Evolutionary conservation across 2,113 vertebrate genomes (phyloP), one percentile per base, ranked within the genome.

Genomic region (Cyphomyrus discorhynchus): DNA sequence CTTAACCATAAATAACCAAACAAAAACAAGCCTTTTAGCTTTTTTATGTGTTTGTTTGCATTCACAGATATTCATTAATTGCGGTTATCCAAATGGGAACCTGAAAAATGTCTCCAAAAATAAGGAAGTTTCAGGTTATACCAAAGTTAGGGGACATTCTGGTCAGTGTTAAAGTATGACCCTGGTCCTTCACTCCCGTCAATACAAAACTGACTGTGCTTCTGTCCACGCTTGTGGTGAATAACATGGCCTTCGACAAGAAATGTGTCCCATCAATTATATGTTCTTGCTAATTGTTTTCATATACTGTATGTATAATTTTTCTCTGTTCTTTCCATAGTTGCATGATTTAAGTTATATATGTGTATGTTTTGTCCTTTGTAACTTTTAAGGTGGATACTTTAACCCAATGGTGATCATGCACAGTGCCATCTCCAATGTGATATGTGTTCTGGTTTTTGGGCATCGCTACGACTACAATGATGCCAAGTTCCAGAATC

Each of bases 381-480:
- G 13, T 49, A n/a, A 35, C 24, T 5, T 42, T 52, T 58, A 92
- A 99, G 97, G 96, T 50, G 94, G 94, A 88, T 95, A 96, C 1
- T 98, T 98, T 93, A 92, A 98, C 89, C 97, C 98, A 87, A 96
- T 96, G 5, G 96, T 95, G 91, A 96, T 92, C 47, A 91, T 98
- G 58, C 96, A 95, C 6, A 94, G 92, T 1, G 96, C 96, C 24
- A 96, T 98, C 92, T 93, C 96, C 0, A 99, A 98, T 92, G 95
- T 97, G 47, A 97, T 98, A 89, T 96, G 94, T 45, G 97, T 95
- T 24, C 91, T 98, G 93, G 90, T 96, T 90, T 98, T 99, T 52
- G 97, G 97, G 27, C 95, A 95, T 89, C 96, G 97, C 89, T 99
- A 97, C 5, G 97, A 98, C 46, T 98, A 98, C 92, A 94, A 94